Base-by-base conservation (phyloP, 2,888 invertebrate genomes). In the Andrena hattorfiana region DNA sequence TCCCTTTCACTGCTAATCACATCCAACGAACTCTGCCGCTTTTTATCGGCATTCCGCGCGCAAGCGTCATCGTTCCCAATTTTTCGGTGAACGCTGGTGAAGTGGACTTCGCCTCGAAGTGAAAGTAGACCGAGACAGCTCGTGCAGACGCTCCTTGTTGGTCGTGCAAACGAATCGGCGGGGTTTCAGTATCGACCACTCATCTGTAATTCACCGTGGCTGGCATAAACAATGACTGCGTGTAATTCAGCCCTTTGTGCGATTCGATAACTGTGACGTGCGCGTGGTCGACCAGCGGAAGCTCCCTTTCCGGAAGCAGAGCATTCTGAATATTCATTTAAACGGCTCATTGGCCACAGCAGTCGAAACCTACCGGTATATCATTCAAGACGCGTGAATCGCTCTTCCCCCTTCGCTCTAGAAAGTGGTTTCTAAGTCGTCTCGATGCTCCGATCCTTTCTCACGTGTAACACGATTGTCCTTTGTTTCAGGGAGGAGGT, bases 401-500 rank as follows among this genome's bases (percentile, higher is more conserved):
- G 74, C 60, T n/a, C 26, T 10, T 23, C 70, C 56, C 60, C 78
- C 26, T 66, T 59, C 63, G 64, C 28, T 59, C 54, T 42, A 42
- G 42, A 42, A 42, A 42, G 13, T 42, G 42, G 16, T 13, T 13
- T 42, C 42, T 42, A 13, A 42, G 13, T 4, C 42, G 42, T 42
- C 4, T 42, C 4, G 4, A 13, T 13, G 13, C 42, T 4, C 4
- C 42, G 42, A 42, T 13, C 13, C 42, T 42, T 42, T 42, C 13
- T 16, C 42, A 5, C 16, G 42, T 42, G 42, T 42, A 42, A 42
- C 16, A 42, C 0, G 42, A 42, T 73, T 54, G 23, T 76, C 69
- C 59, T 56, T 67, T 10, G 76, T 85, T 95, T 8, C 95, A 99
- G 99, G 92, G 97, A 98, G 95, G 98, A 99, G 95, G 99, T 99